These are phyloP conservation scores for Morone chrysops DNA, from an alignment of 2,113 vertebrate genomes.

Conservation along the genomic window DNA sequence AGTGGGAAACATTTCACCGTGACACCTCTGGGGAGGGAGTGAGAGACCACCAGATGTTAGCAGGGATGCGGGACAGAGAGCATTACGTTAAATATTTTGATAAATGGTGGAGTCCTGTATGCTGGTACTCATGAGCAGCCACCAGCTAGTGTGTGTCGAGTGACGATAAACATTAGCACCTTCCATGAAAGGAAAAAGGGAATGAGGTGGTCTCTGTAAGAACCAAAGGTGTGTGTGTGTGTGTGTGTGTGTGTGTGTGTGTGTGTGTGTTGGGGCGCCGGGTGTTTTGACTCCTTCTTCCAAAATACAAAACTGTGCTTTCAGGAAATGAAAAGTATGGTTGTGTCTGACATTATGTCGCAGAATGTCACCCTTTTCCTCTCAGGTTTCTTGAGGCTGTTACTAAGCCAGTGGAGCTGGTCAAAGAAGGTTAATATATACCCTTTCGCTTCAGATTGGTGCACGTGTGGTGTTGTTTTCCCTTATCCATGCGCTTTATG, in stretches of 20 bases:
- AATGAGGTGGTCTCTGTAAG: slow-evolving; percentile 7
- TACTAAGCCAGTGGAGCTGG: slow-evolving; percentile 2
- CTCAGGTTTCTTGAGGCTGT: slow-evolving; percentile 28
- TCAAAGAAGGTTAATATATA: slow-evolving; percentile 39
- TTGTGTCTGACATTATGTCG: slow-evolving; percentile 18
- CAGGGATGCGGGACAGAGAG: background rate
- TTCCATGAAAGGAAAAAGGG: slow-evolving; percentile 21
- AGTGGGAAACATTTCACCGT: slow-evolving; percentile 36
- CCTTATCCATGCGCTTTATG: slow-evolving; percentile 37
- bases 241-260: slow-evolving; percentile 10
- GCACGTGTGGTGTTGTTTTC: slow-evolving; percentile 41
- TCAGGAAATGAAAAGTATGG: slow-evolving; percentile 20
- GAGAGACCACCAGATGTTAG: slow-evolving; percentile 18
- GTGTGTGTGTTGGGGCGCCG: background rate
- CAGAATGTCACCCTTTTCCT: slow-evolving; percentile 28
- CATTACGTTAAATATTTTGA: slow-evolving; percentile 16
- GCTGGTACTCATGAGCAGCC: background rate
- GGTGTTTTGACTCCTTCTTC: slow-evolving; percentile 29
- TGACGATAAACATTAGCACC: slow-evolving; percentile 42
- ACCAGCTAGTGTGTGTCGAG: slow-evolving; percentile 28
- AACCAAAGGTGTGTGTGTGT: slow-evolving; percentile 22
- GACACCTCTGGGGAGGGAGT: slow-evolving; percentile 19
- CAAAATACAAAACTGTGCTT: slow-evolving; percentile 23
- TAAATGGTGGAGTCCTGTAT: background rate
- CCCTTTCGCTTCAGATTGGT: slow-evolving; percentile 22